Percentiles rank a stretch among this genome's conserved stretches.
phyloP scores from a whole-genome alignment of 2,888 invertebrate species.

The Pristionchus exspectatus region DNA sequence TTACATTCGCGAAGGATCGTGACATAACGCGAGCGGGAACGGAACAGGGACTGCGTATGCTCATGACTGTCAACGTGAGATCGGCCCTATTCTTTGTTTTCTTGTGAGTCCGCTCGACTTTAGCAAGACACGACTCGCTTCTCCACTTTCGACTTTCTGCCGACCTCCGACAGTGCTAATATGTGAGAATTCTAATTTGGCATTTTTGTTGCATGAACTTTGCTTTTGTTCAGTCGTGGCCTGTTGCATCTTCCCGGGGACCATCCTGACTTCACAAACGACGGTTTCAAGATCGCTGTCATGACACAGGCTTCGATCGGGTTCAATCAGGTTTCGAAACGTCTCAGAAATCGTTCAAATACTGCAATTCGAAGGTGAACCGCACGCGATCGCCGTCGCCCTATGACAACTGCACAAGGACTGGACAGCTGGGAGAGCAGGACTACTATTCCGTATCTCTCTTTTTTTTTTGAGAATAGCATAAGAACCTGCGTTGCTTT shows the following conservation, averaged over 20 bases:
- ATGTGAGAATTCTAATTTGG: background rate
- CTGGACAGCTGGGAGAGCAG: background rate
- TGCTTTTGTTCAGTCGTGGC: background rate
- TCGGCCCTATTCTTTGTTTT: no score
- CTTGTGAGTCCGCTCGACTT: background rate
- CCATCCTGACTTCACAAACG: background rate
- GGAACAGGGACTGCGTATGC: background rate
- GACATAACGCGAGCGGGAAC: background rate
- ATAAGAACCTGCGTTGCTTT: background rate
- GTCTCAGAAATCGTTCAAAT: no score
- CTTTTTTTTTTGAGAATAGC: no score
- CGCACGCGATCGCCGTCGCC: background rate
- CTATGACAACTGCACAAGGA: background rate
- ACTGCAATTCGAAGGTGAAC: background rate
- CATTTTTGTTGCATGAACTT: no score
- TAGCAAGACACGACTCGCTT: background rate
- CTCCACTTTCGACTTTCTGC: conserved; percentile 1
- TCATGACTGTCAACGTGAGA: conserved; percentile 45
- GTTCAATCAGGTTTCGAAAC: background rate
- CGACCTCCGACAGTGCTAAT: background rate
- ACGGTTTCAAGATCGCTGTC: background rate
- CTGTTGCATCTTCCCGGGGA: background rate
- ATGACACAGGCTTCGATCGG: background rate
- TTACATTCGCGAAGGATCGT: background rate
- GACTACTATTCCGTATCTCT: conserved; percentile 4